Conservation (phyloP, 2,113 vertebrate genomes). For the Zapornia atra region DNA sequence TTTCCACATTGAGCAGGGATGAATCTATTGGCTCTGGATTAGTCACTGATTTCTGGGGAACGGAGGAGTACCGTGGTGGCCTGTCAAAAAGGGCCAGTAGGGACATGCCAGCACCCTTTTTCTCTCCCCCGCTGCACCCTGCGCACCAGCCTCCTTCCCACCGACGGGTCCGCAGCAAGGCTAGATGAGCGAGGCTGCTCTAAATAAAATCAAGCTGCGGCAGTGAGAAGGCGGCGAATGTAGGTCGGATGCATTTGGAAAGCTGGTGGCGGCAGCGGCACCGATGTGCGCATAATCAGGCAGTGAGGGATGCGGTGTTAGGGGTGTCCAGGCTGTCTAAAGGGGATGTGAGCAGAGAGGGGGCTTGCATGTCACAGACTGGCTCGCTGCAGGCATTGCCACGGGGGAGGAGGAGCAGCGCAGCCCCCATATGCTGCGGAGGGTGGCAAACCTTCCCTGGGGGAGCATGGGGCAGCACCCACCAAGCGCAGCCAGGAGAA, state of each 20-base stretch:
- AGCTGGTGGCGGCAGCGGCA: background rate
- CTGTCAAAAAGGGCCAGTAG: background rate
- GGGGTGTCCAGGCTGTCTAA: background rate
- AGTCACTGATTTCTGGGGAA: background rate
- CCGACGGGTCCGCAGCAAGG: fast-evolving
- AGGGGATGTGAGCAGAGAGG: background rate
- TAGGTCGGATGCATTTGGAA: background rate
- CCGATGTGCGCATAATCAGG: fast-evolving
- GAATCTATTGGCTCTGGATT: background rate
- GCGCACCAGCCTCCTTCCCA: background rate
- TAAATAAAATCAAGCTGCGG: background rate
- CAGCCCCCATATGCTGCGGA: fast-evolving
- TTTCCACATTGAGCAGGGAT: background rate
- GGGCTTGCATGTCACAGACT: background rate
- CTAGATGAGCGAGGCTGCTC: background rate
- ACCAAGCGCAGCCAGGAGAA: fast-evolving
- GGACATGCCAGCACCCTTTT: background rate
- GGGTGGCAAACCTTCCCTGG: background rate
- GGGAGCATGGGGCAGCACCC: fast-evolving
- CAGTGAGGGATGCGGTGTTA: fast-evolving
- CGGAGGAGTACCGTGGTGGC: background rate
- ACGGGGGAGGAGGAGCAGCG: fast-evolving
- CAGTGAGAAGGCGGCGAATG: background rate
- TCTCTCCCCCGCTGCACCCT: background rate
- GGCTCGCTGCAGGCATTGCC: background rate